Conservation (phyloP, 2,888 invertebrate genomes). For the Auanema freiburgensis region DNA sequence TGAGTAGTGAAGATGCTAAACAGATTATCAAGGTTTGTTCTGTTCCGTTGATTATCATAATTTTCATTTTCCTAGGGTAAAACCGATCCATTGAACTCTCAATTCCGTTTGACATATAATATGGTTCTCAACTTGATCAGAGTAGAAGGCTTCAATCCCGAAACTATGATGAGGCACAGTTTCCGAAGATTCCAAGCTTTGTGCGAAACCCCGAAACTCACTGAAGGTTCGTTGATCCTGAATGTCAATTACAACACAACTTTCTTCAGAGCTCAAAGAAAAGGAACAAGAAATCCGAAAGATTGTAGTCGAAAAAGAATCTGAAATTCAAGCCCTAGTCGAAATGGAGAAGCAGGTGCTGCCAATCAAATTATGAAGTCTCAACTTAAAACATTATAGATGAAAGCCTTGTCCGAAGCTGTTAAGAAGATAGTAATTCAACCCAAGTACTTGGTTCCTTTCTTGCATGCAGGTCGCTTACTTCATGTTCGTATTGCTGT, state of each 20-base stretch:
- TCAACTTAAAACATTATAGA: background rate
- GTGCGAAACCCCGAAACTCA: constrained; percentile 84
- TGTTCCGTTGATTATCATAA: background rate
- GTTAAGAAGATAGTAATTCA: constrained; percentile 79
- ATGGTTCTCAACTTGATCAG: constrained; percentile 95
- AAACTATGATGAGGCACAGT: constrained; percentile 95
- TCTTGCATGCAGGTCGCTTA: constrained; percentile 89
- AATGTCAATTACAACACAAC: too few species aligned
- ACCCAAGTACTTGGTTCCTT: constrained; percentile 86
- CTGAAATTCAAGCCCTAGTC: background rate
- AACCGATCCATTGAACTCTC: constrained; percentile 95
- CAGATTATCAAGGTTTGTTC: constrained; percentile 69
- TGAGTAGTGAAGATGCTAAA: constrained; percentile 71
- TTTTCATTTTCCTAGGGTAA: constrained; percentile 80
- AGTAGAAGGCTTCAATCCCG: constrained; percentile 93
- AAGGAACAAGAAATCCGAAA: background rate
- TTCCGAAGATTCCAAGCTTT: constrained; percentile 99
- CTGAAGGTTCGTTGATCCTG: constrained; percentile 74
- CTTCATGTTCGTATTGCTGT: constrained; percentile 74
- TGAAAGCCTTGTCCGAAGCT: background rate
- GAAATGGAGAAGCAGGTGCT: background rate
- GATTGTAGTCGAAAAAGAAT: background rate
- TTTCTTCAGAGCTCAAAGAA: background rate
- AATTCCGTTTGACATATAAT: constrained; percentile 98
- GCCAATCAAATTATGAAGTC: constrained; percentile 13